Conservation (phyloP, 35 echinoderm and acorn worm genomes). For the Acanthaster planci region DNA sequence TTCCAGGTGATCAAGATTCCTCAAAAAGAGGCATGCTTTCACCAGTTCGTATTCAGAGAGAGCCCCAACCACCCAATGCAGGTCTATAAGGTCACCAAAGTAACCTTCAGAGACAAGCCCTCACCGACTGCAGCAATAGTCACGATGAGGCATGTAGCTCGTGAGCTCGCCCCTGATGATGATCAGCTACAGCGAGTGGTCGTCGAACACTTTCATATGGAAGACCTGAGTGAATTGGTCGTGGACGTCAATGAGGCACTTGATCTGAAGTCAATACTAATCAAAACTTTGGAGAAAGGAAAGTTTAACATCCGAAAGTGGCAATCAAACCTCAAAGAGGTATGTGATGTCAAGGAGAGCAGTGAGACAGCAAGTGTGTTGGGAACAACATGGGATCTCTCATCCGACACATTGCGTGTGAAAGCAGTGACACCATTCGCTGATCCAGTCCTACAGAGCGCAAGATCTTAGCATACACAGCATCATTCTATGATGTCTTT, state of each 20-base stretch:
- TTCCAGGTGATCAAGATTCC: constrained; percentile 64
- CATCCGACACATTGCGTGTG: constrained; percentile 13
- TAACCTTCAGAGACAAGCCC: constrained; percentile 70
- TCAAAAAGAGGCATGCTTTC: constrained; percentile 58
- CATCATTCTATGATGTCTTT: constrained; percentile 49
- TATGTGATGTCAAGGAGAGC: constrained; percentile 52
- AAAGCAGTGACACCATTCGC: constrained; percentile 9
- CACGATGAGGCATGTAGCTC: constrained; percentile 49
- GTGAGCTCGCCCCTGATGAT: constrained; percentile 51
- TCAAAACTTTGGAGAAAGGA: constrained; percentile 53
- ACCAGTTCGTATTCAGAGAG: constrained; percentile 72
- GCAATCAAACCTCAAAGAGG: constrained; percentile 53
- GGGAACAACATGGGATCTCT: constrained; percentile 61
- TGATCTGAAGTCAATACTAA: constrained; percentile 50
- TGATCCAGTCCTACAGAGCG: constrained; percentile 20
- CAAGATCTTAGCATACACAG: constrained; percentile 32
- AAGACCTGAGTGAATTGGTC: constrained; percentile 51
- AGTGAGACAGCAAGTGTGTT: constrained; percentile 28
- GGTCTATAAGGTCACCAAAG: constrained; percentile 67
- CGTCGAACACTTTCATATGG: constrained; percentile 52
- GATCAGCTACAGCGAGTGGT: constrained; percentile 41
- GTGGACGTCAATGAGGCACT: constrained; percentile 43
- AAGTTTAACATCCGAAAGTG: constrained; percentile 75
- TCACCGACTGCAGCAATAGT: constrained; percentile 76
- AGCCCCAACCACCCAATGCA: constrained; percentile 65